These are phyloP conservation scores for Lepus townsendii DNA, from an alignment of 2,797 vertebrate species.

Conservation along the genomic window DNA sequence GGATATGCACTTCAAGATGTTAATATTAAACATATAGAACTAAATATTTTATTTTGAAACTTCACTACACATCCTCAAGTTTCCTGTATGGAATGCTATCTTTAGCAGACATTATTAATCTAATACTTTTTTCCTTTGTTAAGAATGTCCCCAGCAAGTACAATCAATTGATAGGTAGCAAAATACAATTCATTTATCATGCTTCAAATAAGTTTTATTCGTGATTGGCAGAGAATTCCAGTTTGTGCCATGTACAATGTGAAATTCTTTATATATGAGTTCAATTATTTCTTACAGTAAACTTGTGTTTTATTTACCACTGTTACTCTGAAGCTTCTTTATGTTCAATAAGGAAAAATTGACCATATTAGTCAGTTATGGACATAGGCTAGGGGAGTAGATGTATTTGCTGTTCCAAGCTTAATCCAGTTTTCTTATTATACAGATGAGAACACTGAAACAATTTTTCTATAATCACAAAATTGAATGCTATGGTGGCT, in stretches of 20 bases:
- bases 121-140: not conserved
- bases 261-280: not conserved
- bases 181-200: not conserved
- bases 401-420: not conserved
- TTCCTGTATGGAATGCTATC: not conserved
- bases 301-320: not conserved
- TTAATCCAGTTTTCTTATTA: not conserved
- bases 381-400: not conserved
- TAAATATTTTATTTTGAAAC: not conserved
- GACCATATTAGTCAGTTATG: not conserved
- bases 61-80: not conserved
- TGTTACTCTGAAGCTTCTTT: not conserved
- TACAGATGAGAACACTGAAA: not conserved
- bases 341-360: not conserved
- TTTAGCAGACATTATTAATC: not conserved
- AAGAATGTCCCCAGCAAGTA: not conserved
- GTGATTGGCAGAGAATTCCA: not conserved
- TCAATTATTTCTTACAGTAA: conserved; percentile 11
- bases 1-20: not conserved
- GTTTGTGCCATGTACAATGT: not conserved
- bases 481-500: not conserved
- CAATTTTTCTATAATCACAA: not conserved
- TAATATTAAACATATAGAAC: not conserved
- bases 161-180: not conserved
- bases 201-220: not conserved